Evolutionary conservation across 2,113 vertebrate genomes (phyloP).

Genomic region (Oxygymnocypris stewartii): DNA sequence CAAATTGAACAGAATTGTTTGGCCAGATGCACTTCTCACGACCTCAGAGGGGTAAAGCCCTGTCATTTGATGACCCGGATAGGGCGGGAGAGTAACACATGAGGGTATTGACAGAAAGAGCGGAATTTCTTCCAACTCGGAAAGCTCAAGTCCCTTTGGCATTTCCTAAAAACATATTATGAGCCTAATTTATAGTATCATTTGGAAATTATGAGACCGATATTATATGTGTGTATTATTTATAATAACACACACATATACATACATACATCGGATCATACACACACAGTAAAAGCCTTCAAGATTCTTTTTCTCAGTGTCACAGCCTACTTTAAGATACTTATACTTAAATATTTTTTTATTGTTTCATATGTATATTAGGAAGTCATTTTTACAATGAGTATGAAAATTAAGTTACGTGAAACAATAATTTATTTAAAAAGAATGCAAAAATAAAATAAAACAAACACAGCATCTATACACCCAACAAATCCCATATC

Average conservation of each 20-base stretch:
- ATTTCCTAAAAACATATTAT: not conserved
- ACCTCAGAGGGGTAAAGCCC: conserved; percentile 35
- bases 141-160: conserved; percentile 12
- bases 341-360: not conserved
- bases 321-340: not conserved
- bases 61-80: conserved; percentile 16
- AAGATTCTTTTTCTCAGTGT: not conserved
- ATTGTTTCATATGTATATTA: no score
- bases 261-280: no score
- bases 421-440: no score
- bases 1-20: conserved; percentile 28
- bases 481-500: no score
- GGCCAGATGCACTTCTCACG: conserved; percentile 47
- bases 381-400: no score
- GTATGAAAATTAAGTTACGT: no score
- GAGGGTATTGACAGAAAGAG: conserved; percentile 25
- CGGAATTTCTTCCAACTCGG: conserved; percentile 16
- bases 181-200: not conserved
- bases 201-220: not conserved
- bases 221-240: no score
- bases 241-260: no score
- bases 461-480: no score
- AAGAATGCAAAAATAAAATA: no score
- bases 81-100: conserved; percentile 22
- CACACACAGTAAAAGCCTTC: not conserved